phyloP scores from a whole-genome alignment of 2,113 vertebrate genomes.

The Hemicordylus capensis region DNA sequence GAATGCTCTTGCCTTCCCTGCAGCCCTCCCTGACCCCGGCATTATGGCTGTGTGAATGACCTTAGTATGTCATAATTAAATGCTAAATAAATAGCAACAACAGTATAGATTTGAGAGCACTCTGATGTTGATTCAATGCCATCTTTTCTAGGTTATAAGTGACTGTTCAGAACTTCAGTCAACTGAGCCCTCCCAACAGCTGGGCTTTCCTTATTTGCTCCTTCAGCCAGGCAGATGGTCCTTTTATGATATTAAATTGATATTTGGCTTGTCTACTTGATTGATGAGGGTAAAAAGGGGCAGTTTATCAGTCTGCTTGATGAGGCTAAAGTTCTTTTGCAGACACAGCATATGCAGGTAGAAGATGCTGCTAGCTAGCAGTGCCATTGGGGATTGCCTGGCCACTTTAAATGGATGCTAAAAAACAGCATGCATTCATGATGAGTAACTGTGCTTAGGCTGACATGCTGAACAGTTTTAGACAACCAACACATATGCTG shows the following conservation, averaged over 20 bases:
- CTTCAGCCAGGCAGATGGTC: constrained; percentile 9
- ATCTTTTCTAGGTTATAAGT: not conserved
- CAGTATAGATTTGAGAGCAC: not conserved
- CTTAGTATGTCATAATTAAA: not conserved
- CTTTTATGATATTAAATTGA: constrained; percentile 19
- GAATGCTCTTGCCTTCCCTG: no score
- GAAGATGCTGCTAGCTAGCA: not conserved
- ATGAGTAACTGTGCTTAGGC: not conserved
- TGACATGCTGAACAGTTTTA: not conserved
- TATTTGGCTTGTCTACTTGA: constrained; percentile 6
- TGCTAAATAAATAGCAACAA: not conserved
- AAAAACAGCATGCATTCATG: constrained; percentile 6
- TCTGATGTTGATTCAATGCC: not conserved
- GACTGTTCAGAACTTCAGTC: constrained; percentile 8
- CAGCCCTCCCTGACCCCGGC: no score
- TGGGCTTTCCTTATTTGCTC: not conserved
- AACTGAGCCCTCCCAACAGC: not conserved
- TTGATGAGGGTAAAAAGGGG: constrained; percentile 12
- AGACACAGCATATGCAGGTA: not conserved
- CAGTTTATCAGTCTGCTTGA: not conserved
- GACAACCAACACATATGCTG: not conserved
- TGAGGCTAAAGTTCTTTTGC: not conserved
- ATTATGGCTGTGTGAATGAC: no score
- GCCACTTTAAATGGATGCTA: not conserved
- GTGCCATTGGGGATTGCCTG: not conserved